Percentiles rank a stretch among this genome's conserved stretches.
Conservation (phyloP, 2,113 vertebrate genomes). For the Thinocorus orbignyianus region DNA sequence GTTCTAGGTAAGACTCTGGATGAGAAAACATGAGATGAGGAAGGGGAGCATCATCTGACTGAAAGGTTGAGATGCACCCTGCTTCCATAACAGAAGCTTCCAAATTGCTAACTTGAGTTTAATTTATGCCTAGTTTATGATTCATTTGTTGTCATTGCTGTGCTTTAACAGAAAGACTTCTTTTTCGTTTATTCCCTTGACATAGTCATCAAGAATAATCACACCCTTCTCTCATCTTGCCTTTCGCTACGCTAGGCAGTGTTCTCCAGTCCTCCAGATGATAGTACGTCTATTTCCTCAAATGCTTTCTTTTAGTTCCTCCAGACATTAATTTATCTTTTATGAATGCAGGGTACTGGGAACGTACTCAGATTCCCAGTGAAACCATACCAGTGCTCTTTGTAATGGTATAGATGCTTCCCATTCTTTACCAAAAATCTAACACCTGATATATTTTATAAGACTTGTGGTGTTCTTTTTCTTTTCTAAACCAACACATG, state of each 20-base stretch:
- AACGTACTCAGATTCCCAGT: not conserved
- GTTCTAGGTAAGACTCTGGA: not conserved
- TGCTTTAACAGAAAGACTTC: not conserved
- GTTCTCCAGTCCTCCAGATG: not conserved
- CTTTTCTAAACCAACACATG: rapidly evolving
- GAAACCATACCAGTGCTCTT: not conserved
- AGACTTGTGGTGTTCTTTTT: not conserved
- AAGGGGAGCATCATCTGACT: not conserved
- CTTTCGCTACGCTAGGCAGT: not conserved
- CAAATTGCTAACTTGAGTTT: not conserved
- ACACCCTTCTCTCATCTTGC: not conserved
- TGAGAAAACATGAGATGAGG: not conserved
- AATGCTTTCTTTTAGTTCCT: not conserved
- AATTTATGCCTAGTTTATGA: not conserved
- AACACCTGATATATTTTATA: not conserved
- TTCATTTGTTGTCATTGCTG: not conserved
- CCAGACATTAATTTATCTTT: not conserved
- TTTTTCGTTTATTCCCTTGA: not conserved
- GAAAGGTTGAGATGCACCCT: not conserved
- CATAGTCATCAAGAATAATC: not conserved
- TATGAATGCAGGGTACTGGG: not conserved
- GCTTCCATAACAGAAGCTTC: not conserved
- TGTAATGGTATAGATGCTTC: not conserved
- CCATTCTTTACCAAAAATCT: not conserved
- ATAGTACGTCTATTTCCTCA: not conserved